Conservation (phyloP, 2,113 vertebrate genomes). For the Pseudorhombus dupliciocellatus region DNA sequence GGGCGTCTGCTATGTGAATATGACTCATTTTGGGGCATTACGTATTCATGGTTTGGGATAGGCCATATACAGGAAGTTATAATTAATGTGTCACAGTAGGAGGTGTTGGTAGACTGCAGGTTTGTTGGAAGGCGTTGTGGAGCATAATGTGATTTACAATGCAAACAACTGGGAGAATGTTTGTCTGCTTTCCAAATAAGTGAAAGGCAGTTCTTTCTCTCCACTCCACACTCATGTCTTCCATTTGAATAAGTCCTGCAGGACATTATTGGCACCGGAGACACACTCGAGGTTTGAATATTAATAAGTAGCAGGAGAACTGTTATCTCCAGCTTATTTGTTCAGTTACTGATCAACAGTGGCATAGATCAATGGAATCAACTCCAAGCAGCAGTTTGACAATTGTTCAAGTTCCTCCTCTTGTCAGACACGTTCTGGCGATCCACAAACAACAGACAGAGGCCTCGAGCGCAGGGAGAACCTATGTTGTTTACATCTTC, state of each 20-base stretch:
- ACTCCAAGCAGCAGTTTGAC: slow-evolving; percentile 30
- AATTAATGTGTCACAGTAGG: slow-evolving; percentile 98
- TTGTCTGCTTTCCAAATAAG: slow-evolving; percentile 66
- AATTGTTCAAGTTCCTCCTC: not conserved
- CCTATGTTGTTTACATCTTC: not conserved
- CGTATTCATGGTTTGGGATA: slow-evolving; percentile 99
- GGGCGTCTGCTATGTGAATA: slow-evolving; percentile 95
- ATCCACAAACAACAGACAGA: not conserved
- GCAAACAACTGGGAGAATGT: slow-evolving; percentile 71
- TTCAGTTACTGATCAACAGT: slow-evolving; percentile 6
- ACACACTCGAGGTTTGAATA: not conserved
- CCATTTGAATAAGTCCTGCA: slow-evolving; percentile 21
- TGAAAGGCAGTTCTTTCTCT: slow-evolving; percentile 36
- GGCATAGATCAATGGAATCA: slow-evolving; percentile 1
- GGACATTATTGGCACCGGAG: slow-evolving; percentile 1
- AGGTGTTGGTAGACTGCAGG: slow-evolving; percentile 87
- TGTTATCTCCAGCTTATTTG: slow-evolving; percentile 8
- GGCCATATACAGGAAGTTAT: slow-evolving; percentile 93
- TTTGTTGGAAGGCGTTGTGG: slow-evolving; percentile 90
- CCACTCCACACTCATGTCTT: slow-evolving; percentile 20
- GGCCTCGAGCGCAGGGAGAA: not conserved
- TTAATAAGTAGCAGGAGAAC: slow-evolving; percentile 7
- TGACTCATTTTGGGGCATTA: slow-evolving; percentile 98
- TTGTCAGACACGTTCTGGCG: not conserved
- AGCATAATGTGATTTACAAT: slow-evolving; percentile 80